Percentiles rank a stretch among this genome's conserved stretches.
phyloP scores from a whole-genome alignment of 2,113 vertebrate genomes.

The Gadus macrocephalus region DNA sequence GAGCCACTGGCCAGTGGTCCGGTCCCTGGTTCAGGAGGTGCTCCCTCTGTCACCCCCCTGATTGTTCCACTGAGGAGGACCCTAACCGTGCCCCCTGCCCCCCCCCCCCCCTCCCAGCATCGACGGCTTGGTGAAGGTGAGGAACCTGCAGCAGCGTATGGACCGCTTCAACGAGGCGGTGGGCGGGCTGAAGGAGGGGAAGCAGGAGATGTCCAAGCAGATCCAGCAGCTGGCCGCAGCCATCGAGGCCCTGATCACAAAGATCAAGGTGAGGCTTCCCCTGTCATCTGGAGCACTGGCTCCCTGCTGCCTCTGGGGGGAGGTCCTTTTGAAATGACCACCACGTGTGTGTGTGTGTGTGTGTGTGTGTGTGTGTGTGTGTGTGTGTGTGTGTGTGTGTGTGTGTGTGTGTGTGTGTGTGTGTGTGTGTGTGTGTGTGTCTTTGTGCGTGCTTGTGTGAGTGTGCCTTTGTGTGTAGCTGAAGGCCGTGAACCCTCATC shows the following conservation, averaged over 20 bases:
- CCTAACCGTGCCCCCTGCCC: not conserved
- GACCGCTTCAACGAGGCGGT: constrained; percentile 89
- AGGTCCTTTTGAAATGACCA: no score
- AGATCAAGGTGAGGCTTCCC: constrained; percentile 83
- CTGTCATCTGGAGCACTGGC: no score
- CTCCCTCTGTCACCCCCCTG: not conserved
- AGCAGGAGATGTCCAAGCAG: constrained; percentile 86
- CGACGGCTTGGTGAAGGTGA: constrained; percentile 89
- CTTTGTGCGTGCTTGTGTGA: not conserved
- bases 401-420: no score
- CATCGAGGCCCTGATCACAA: constrained; percentile 81
- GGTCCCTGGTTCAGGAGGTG: no score
- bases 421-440: not conserved
- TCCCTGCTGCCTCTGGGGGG: no score
- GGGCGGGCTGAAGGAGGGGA: constrained; percentile 86
- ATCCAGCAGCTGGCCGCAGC: constrained; percentile 82
- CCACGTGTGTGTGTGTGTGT: no score
- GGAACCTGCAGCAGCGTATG: constrained; percentile 83
- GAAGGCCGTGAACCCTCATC: not conserved
- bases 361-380: constrained; percentile 1
- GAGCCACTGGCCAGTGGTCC: no score
- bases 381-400: not conserved
- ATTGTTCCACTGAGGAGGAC: not conserved
- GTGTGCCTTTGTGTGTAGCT: not conserved
- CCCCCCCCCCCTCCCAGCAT: constrained; percentile 68